Evolutionary conservation across 2,113 vertebrate genomes (phyloP).

Genomic region (Sus scrofa): T2T-Sscrofa CM000817.6:75634501-75635000

Average conservation of each 20-base stretch:
- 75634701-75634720: fast-evolving
- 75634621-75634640: not conserved
- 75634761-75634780: fast-evolving
- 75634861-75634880: not conserved
- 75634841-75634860: not conserved
- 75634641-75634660: not conserved
- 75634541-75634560: not conserved
- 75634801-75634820: no score
- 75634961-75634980: fast-evolving
- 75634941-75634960: fast-evolving
- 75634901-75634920: not conserved
- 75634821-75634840: fast-evolving
- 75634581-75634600: not conserved
- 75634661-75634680: not conserved
- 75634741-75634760: not conserved
- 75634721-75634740: not conserved
- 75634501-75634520: not conserved
- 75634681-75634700: not conserved
- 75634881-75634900: not conserved
- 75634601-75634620: not conserved
- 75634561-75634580: fast-evolving
- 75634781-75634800: not conserved
- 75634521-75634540: not conserved
- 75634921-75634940: not conserved
- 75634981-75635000: constrained; percentile 77